phyloP scores from a whole-genome alignment of 2,113 vertebrate species.

The Brachyhypopomus occidentalis region DNA sequence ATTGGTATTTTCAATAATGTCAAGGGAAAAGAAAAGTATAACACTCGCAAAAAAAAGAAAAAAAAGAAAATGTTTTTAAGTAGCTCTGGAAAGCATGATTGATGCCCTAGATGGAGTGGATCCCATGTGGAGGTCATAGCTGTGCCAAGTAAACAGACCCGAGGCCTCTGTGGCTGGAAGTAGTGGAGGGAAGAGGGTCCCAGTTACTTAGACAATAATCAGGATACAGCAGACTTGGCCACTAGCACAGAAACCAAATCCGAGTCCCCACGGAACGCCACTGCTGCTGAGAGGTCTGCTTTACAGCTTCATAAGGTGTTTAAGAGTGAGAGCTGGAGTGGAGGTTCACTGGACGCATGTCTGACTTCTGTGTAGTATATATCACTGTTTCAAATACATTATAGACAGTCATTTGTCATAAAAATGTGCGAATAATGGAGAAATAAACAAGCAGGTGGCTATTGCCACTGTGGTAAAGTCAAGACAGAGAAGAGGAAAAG shows the following conservation, averaged over 20 bases:
- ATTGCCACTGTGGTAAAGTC: background rate
- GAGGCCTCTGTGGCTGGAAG: conserved; percentile 34
- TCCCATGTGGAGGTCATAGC: conserved; percentile 41
- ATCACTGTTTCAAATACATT: background rate
- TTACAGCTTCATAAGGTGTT: conserved; percentile 43
- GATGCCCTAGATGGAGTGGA: conserved; percentile 35
- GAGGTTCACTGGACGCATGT: conserved; percentile 11
- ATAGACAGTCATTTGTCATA: background rate
- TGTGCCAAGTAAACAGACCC: conserved; percentile 46
- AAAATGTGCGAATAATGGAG: background rate
- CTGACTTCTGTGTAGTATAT: conserved; percentile 21
- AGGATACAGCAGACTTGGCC: conserved; percentile 35
- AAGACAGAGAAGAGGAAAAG: background rate
- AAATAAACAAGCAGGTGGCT: background rate
- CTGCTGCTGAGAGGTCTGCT: conserved; percentile 36
- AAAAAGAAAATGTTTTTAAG: conserved; percentile 39
- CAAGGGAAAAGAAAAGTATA: conserved; percentile 15
- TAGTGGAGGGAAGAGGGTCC: conserved; percentile 33
- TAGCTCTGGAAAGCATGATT: conserved; percentile 43
- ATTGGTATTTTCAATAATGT: conserved; percentile 24
- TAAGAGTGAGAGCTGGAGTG: conserved; percentile 23
- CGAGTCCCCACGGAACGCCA: conserved; percentile 14
- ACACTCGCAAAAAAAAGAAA: background rate
- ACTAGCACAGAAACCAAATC: conserved; percentile 41
- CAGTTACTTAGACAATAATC: conserved; percentile 46